Evolutionary conservation across 2,797 vertebrate genomes (phyloP).

Genomic region (Loriculus beryllinus): DNA sequence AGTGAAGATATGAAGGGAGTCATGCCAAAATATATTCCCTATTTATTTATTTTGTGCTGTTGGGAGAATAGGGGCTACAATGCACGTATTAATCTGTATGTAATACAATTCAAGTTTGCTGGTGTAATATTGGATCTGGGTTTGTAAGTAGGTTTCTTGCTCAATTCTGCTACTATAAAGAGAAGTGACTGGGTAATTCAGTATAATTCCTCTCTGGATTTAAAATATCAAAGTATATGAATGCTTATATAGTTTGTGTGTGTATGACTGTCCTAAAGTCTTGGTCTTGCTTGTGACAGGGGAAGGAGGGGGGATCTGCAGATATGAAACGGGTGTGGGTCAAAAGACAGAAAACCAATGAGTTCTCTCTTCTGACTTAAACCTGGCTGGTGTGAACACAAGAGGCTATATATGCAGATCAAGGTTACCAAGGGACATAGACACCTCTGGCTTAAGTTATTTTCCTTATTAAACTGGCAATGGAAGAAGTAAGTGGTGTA

Average conservation of each 20-base stretch:
- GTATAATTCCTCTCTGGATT: not conserved
- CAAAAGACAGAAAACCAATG: not conserved
- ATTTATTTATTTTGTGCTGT: not conserved
- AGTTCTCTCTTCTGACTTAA: not conserved
- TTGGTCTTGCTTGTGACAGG: not conserved
- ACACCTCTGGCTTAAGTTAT: constrained; percentile 42
- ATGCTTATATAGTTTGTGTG: not conserved
- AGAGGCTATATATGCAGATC: constrained; percentile 5
- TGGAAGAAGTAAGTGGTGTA: not conserved
- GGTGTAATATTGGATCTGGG: not conserved
- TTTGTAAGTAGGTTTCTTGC: not conserved
- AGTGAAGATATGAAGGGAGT: not conserved
- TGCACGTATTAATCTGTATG: not conserved
- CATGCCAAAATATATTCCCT: not conserved
- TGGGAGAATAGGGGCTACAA: not conserved
- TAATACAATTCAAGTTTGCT: not conserved
- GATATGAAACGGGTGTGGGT: not conserved
- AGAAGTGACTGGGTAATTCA: not conserved
- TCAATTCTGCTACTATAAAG: not conserved
- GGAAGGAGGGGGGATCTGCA: not conserved
- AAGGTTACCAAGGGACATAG: constrained; percentile 17
- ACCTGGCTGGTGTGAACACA: not conserved
- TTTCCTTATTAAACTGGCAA: constrained; percentile 60
- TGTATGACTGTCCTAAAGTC: not conserved
- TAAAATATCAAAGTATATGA: not conserved